These are phyloP conservation scores for Schizaphis graminum DNA, from an alignment of 2,888 invertebrate species.

Conservation along the genomic window DNA sequence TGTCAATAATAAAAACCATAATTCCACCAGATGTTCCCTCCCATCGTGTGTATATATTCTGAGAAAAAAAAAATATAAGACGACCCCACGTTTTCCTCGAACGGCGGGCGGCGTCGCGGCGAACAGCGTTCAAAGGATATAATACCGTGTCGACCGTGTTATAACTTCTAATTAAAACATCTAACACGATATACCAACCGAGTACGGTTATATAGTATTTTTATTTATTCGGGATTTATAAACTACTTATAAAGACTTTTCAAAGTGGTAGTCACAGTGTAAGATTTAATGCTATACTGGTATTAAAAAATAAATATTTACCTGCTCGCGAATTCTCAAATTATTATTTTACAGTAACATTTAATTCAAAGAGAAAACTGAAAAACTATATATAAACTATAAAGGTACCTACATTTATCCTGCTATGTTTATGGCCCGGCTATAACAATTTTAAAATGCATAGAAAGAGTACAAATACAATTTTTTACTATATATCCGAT, in stretches of 20 bases:
- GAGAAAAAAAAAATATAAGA: conserved; percentile 28
- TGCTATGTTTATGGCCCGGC: no score
- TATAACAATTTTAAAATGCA: neutral
- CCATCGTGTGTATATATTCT: conserved; percentile 7
- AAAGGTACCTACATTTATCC: neutral
- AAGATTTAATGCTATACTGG: neutral
- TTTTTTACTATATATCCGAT: neutral
- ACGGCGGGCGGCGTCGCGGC: conserved; percentile 23
- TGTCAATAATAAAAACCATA: conserved; percentile 61
- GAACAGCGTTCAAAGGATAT: conserved; percentile 35
- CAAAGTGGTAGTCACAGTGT: neutral
- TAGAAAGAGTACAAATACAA: neutral
- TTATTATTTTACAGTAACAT: neutral
- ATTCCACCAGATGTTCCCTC: conserved; percentile 49
- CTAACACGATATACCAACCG: conserved; percentile 1
- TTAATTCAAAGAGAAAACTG: neutral
- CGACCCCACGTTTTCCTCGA: conserved; percentile 48
- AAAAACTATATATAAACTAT: neutral
- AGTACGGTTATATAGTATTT: neutral
- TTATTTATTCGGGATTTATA: conserved; percentile 14
- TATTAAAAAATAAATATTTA: conserved; percentile 2
- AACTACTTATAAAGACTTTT: neutral
- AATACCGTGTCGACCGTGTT: conserved; percentile 41
- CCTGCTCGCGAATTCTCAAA: neutral
- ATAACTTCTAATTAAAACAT: conserved; percentile 44